phyloP scores from a whole-genome alignment of 1,140 invertebrate species.

The Euwallacea fornicatus region DNA sequence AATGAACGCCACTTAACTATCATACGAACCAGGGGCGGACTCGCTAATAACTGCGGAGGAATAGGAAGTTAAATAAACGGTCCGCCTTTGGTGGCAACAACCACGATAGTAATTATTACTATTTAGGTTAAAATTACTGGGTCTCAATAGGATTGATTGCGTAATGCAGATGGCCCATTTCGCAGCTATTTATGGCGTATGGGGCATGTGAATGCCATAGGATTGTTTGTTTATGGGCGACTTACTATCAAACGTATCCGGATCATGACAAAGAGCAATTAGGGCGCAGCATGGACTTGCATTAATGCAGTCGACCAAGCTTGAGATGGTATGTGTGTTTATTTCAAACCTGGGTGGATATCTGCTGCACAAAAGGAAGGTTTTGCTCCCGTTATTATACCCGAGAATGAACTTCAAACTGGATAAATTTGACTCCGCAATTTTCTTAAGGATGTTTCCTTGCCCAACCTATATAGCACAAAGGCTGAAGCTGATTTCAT shows the following conservation, averaged over 20 bases:
- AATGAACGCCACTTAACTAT: not conserved
- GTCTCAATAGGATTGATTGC: not conserved
- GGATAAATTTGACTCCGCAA: too few species aligned
- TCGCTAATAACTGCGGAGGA: not conserved
- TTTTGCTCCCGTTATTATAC: too few species aligned
- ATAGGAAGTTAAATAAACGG: not conserved
- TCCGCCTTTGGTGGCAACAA: not conserved
- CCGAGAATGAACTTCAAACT: too few species aligned
- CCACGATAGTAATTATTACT: not conserved
- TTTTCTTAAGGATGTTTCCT: not conserved
- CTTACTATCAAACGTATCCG: constrained; percentile 11
- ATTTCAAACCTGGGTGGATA: not conserved
- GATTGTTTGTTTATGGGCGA: constrained; percentile 11
- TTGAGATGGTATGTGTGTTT: not conserved
- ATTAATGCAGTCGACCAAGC: constrained; percentile 1
- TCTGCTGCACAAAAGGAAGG: too few species aligned
- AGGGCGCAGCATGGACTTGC: constrained; percentile 1
- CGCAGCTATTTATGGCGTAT: constrained; percentile 7
- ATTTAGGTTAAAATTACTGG: not conserved
- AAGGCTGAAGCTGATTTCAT: constrained; percentile 7
- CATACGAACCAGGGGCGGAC: not conserved
- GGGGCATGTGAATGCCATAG: constrained; percentile 1
- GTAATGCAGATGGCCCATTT: constrained; percentile 6
- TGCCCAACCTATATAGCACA: constrained; percentile 2
- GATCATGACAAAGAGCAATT: constrained; percentile 9